phyloP scores from a whole-genome alignment of 2,888 invertebrate genomes.

The Fissipunctia ypsillon region DNA sequence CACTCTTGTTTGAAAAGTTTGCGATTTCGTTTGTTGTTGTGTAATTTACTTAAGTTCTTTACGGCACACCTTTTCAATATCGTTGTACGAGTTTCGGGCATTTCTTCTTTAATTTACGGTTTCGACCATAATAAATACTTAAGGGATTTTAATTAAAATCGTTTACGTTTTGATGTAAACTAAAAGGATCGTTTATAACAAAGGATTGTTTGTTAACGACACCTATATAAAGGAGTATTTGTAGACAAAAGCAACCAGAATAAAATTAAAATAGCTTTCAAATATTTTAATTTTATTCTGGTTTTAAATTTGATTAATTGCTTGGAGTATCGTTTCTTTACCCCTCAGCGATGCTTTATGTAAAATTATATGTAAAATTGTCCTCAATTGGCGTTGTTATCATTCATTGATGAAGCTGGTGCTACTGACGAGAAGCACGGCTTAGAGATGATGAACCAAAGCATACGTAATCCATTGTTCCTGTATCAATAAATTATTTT shows the following conservation, averaged over 20 bases:
- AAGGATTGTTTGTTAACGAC: constrained; percentile 46
- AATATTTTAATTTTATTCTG: no score
- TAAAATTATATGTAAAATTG: no score
- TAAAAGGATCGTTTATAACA: constrained; percentile 49
- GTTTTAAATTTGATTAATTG: no score
- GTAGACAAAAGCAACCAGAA: constrained; percentile 2
- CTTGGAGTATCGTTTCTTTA: not conserved
- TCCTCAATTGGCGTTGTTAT: not conserved
- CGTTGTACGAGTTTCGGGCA: constrained; percentile 59
- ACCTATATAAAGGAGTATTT: constrained; percentile 16
- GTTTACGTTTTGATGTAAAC: constrained; percentile 66
- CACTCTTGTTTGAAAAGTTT: constrained; percentile 74
- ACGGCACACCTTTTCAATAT: constrained; percentile 74
- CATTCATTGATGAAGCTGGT: no score
- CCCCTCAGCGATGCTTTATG: no score
- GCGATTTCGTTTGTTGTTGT: constrained; percentile 77
- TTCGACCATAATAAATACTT: constrained; percentile 73
- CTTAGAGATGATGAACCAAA: not conserved
- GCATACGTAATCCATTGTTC: not conserved
- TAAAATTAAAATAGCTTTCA: constrained; percentile 9
- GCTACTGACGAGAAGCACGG: not conserved
- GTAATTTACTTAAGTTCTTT: constrained; percentile 81
- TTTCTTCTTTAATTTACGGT: constrained; percentile 73
- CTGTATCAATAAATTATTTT: not conserved
- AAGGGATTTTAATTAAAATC: constrained; percentile 74